Evolutionary conservation across 2,888 invertebrate species (phyloP).

Genomic region (Hypomecis punctinalis): DNA sequence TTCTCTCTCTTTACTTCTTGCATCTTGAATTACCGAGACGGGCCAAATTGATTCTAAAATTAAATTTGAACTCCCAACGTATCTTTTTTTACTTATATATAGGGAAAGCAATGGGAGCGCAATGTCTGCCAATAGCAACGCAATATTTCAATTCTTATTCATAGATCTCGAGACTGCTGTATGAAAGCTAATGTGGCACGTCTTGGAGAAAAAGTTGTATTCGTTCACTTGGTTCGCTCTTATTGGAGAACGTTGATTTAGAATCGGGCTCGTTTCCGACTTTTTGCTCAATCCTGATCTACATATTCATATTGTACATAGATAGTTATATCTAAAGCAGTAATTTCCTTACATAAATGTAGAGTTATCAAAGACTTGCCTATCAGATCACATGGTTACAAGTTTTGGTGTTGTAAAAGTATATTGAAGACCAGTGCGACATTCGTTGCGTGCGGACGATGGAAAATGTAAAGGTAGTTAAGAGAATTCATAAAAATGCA

Average conservation of each 20-base stretch:
- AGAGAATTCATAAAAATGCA: too few relatives aligned
- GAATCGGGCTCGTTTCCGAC: neutral
- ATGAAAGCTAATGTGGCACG: conserved; percentile 42
- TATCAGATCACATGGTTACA: too few relatives aligned
- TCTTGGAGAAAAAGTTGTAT: conserved; percentile 29
- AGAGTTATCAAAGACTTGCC: too few relatives aligned
- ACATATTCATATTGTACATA: neutral
- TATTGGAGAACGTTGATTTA: conserved; percentile 15
- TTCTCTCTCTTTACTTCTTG: neutral
- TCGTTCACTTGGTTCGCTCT: conserved; percentile 9
- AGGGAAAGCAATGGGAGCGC: conserved; percentile 40
- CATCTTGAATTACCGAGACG: neutral
- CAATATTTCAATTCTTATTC: conserved; percentile 56
- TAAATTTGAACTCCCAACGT: conserved; percentile 10
- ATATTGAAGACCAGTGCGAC: too few relatives aligned
- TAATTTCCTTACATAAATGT: too few relatives aligned
- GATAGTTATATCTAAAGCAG: too few relatives aligned
- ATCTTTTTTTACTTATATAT: conserved; percentile 16
- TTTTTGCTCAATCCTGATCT: neutral
- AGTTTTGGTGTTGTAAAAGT: too few relatives aligned
- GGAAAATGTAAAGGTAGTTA: too few relatives aligned
- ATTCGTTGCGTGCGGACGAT: too few relatives aligned
- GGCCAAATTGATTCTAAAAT: neutral
- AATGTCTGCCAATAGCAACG: conserved; percentile 48
- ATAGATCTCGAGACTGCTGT: conserved; percentile 43